These are phyloP conservation scores for Urocolius indicus DNA, from an alignment of 2,113 vertebrate genomes.

Conservation along the genomic window DNA sequence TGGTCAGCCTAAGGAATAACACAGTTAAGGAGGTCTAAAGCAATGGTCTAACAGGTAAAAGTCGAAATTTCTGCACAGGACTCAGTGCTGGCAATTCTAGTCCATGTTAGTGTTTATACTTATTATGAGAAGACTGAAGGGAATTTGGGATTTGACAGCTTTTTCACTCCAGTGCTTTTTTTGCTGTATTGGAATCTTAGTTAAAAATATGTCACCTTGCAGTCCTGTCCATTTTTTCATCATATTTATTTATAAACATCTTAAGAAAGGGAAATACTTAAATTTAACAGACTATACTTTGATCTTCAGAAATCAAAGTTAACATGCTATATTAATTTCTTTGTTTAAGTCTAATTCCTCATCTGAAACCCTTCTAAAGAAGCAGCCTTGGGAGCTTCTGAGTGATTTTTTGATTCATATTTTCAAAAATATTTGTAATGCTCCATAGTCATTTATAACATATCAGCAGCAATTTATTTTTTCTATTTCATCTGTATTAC, in stretches of 20 bases:
- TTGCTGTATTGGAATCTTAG: background rate
- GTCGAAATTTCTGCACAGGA: rapidly evolving
- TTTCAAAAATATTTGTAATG: conserved; percentile 35
- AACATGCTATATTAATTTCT: conserved; percentile 6
- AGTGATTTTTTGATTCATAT: conserved; percentile 20
- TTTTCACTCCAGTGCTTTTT: background rate
- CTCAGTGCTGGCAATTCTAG: background rate
- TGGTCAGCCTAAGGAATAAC: background rate
- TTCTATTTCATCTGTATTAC: background rate
- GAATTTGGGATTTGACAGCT: background rate
- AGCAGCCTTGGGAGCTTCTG: conserved; percentile 36
- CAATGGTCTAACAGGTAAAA: background rate
- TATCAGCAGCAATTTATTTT: conserved; percentile 2
- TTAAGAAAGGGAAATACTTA: conserved; percentile 3
- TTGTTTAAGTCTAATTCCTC: background rate
- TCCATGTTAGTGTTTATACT: background rate
- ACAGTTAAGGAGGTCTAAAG: background rate
- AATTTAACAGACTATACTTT: background rate
- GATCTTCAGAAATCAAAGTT: background rate
- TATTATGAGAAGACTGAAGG: background rate
- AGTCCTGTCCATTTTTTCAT: background rate
- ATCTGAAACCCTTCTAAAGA: background rate
- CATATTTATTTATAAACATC: background rate
- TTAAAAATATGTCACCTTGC: background rate
- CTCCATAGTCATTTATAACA: background rate